These are phyloP conservation scores for Centrocercus urophasianus DNA, from an alignment of 2,113 vertebrate genomes.

Conservation along the genomic window DNA sequence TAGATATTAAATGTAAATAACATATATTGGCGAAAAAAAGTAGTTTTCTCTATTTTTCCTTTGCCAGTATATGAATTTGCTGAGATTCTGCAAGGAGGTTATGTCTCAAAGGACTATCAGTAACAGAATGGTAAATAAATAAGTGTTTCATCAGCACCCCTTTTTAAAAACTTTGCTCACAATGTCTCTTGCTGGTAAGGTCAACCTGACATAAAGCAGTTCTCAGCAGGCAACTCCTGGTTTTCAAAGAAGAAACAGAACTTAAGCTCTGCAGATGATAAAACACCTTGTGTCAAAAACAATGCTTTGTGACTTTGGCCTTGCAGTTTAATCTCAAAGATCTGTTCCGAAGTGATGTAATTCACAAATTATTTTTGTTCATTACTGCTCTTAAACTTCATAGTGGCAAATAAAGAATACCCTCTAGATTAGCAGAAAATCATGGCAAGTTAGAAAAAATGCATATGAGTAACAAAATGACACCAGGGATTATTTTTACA, in stretches of 20 bases:
- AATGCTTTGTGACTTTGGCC: slow-evolving; percentile 3
- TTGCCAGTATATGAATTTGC: background rate
- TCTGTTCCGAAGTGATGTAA: background rate
- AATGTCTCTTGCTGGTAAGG: slow-evolving; percentile 21
- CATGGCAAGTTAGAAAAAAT: background rate
- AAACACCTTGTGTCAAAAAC: slow-evolving; percentile 38
- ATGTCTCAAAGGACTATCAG: background rate
- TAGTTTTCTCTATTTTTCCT: background rate
- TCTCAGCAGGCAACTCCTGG: slow-evolving; percentile 34
- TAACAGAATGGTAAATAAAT: slow-evolving; percentile 13
- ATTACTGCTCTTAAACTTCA: background rate
- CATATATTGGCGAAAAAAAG: background rate
- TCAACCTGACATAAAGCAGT: slow-evolving; percentile 48
- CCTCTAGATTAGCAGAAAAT: background rate
- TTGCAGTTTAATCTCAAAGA: background rate
- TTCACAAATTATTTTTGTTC: background rate
- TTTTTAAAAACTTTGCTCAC: slow-evolving; percentile 32
- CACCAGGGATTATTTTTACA: background rate
- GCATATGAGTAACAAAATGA: background rate
- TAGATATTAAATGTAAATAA: background rate
- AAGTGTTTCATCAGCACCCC: background rate
- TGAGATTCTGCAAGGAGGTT: background rate
- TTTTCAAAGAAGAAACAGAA: slow-evolving; percentile 28
- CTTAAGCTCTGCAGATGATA: slow-evolving; percentile 30
- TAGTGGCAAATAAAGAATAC: background rate